Evolutionary conservation across 2,888 invertebrate genomes (phyloP).

Genomic region (Seira ritae): DNA sequence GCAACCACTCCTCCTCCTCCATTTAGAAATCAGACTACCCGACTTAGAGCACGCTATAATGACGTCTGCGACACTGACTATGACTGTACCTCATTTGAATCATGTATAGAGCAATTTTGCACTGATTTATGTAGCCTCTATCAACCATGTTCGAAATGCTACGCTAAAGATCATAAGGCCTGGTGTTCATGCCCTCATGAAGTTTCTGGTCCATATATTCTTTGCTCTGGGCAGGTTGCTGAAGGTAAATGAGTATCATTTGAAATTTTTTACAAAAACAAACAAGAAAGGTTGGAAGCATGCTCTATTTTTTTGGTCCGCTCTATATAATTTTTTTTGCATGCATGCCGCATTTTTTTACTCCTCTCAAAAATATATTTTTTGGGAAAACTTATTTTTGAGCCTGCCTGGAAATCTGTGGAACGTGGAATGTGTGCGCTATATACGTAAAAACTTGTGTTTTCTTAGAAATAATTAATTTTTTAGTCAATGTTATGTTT

Average conservation of each 20-base stretch:
- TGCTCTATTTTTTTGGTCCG: conserved; percentile 30
- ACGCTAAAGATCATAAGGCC: conserved; percentile 76
- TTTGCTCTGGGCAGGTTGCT: conserved; percentile 63
- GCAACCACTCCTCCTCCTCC: conserved; percentile 28
- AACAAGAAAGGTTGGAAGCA: conserved; percentile 43
- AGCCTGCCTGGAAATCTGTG: too few species aligned
- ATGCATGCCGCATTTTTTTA: conserved; percentile 32
- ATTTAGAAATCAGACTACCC: conserved; percentile 20
- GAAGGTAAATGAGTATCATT: conserved; percentile 65
- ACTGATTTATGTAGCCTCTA: conserved; percentile 83
- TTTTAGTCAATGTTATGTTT: too few species aligned
- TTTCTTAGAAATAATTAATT: too few species aligned
- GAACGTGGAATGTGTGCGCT: too few species aligned
- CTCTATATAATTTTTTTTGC: conserved; percentile 37
- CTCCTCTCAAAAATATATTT: background rate
- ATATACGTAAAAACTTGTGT: too few species aligned
- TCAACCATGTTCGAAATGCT: conserved; percentile 78
- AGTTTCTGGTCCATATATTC: conserved; percentile 80
- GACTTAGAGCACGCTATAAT: conserved; percentile 48
- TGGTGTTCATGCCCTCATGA: conserved; percentile 77
- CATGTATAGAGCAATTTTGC: conserved; percentile 71
- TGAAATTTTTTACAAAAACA: conserved; percentile 6
- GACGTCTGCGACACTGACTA: conserved; percentile 64
- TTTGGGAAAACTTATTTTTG: too few species aligned
- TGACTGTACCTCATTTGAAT: conserved; percentile 62